Percentiles rank a stretch among this genome's conserved stretches.
Conservation (phyloP, 2,888 invertebrate species). For the Leucozona laternaria region DNA sequence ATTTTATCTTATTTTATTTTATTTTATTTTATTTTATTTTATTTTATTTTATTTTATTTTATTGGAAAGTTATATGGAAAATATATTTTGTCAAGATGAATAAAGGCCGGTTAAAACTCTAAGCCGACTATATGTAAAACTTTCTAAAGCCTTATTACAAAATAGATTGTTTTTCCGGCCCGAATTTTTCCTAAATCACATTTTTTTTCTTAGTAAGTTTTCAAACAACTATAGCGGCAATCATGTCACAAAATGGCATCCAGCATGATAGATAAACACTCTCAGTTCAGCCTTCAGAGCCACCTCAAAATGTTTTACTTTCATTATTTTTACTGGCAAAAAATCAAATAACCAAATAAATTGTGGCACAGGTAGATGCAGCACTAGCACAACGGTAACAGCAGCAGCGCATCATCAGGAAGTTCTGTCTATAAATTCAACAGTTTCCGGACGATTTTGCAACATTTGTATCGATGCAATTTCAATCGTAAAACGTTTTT, state of each 20-base stretch:
- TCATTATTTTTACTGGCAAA: conserved; percentile 10
- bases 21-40: too few relatives aligned
- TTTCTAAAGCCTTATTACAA: too few relatives aligned
- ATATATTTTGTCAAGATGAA: too few relatives aligned
- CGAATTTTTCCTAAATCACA: background rate
- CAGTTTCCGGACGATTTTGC: conserved; percentile 14
- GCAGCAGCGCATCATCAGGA: background rate
- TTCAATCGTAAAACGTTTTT: conserved; percentile 3
- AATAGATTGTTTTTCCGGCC: too few relatives aligned
- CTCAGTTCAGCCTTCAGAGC: background rate
- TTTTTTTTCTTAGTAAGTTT: background rate
- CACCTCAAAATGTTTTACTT: background rate
- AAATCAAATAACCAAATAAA: conserved; percentile 12
- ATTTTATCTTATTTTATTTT: too few relatives aligned
- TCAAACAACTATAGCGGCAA: background rate
- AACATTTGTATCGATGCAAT: conserved; percentile 1
- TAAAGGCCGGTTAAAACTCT: too few relatives aligned
- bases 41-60: too few relatives aligned
- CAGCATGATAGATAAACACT: background rate
- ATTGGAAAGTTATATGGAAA: too few relatives aligned
- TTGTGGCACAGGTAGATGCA: background rate
- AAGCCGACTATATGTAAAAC: too few relatives aligned
- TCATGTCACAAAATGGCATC: background rate
- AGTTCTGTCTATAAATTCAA: conserved; percentile 16
- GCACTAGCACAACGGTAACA: background rate